These are phyloP conservation scores for Motacilla tschutschensis DNA, from an alignment of 2,113 vertebrate species.

Conservation along the genomic window DNA sequence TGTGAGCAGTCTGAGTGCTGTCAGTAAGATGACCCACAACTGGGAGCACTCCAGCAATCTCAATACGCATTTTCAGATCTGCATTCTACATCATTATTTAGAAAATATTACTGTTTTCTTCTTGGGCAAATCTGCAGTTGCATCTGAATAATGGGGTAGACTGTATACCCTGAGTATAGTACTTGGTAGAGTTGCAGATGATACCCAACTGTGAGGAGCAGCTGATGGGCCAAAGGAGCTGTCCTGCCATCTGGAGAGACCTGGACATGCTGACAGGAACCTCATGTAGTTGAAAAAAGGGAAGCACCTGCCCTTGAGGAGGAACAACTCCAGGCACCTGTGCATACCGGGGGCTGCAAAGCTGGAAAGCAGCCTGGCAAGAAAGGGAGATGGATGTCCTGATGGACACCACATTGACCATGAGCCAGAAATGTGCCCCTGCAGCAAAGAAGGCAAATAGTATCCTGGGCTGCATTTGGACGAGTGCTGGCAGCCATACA, in stretches of 20 bases:
- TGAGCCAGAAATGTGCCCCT: neutral
- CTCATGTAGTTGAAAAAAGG: neutral
- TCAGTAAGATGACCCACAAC: neutral
- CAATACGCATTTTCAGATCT: neutral
- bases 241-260: neutral
- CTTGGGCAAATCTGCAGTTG: neutral
- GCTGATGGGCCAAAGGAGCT: neutral
- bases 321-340: neutral
- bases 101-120: neutral
- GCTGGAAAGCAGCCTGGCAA: neutral
- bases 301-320: rapidly evolving
- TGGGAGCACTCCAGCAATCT: neutral
- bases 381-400: neutral
- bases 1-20: neutral
- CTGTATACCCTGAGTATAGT: neutral
- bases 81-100: neutral
- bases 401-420: neutral
- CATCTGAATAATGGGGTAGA: neutral
- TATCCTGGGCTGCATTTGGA: neutral
- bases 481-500: neutral
- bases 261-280: neutral
- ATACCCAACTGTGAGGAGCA: neutral
- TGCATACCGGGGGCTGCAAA: neutral
- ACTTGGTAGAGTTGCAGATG: neutral
- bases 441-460: neutral